Percentiles rank a stretch among this genome's conserved stretches.
These are phyloP conservation scores for Lineus longissimus DNA, from an alignment of 1,140 invertebrate genomes.

Conservation along the genomic window DNA sequence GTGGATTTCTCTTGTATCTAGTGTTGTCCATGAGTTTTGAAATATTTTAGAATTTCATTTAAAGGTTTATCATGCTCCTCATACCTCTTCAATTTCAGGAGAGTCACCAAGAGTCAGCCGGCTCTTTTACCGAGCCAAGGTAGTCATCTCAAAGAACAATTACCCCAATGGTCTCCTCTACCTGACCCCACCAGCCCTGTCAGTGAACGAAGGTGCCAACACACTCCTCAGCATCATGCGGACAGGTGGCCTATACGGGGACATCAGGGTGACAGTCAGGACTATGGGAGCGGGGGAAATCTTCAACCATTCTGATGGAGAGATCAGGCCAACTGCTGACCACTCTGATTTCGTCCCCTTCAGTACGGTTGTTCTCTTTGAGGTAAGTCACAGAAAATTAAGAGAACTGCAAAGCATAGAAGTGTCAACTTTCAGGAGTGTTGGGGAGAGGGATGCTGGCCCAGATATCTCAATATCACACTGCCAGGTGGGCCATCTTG, in stretches of 20 bases:
- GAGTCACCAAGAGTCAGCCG: conserved; percentile 34
- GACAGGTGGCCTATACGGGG: conserved; percentile 43
- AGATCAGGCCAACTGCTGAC: not conserved
- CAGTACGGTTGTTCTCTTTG: too few relatives aligned
- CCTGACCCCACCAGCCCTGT: conserved; percentile 20
- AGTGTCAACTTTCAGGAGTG: too few relatives aligned
- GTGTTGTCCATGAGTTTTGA: too few relatives aligned
- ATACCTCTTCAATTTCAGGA: not conserved
- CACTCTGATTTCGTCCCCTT: too few relatives aligned
- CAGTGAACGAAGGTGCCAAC: conserved; percentile 27
- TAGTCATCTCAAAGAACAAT: conserved; percentile 43
- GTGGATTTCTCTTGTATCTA: not conserved
- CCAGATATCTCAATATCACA: too few relatives aligned
- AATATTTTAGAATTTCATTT: too few relatives aligned
- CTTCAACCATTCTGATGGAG: conserved; percentile 17
- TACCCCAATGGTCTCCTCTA: conserved; percentile 45
- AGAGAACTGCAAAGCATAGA: too few relatives aligned
- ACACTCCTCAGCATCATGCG: conserved; percentile 31
- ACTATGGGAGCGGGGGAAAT: conserved; percentile 46
- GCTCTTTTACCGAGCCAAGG: conserved; percentile 19
- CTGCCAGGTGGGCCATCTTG: too few relatives aligned
- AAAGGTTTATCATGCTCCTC: too few relatives aligned
- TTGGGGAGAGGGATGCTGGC: too few relatives aligned
- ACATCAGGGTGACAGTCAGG: conserved; percentile 35
- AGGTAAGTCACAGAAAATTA: too few relatives aligned